These are phyloP conservation scores for Ctenopoma multispine DNA, from an alignment of 2,797 vertebrate species.

Conservation along the genomic window DNA sequence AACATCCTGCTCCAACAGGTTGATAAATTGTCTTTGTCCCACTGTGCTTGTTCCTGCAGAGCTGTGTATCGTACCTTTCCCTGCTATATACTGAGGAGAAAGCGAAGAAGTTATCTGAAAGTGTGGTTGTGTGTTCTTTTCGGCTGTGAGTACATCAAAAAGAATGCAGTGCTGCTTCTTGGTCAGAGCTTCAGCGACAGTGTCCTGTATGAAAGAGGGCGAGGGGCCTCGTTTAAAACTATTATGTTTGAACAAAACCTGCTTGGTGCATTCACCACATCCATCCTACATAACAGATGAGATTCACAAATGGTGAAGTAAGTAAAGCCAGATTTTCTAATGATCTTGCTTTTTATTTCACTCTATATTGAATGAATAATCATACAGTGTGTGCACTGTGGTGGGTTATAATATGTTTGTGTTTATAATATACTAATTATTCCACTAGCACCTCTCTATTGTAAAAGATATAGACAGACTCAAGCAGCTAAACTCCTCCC, in stretches of 20 bases:
- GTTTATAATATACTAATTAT: not conserved
- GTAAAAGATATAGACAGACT: too few relatives aligned
- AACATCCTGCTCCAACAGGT: constrained; percentile 31
- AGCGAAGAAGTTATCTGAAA: constrained; percentile 14
- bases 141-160: constrained; percentile 16
- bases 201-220: not conserved
- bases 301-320: not conserved
- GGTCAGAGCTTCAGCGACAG: constrained; percentile 21
- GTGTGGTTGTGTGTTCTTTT: constrained; percentile 17
- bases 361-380: not conserved
- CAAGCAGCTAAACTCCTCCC: not conserved
- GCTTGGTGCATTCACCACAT: not conserved
- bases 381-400: too few relatives aligned
- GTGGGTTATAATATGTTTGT: not conserved
- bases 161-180: constrained; percentile 32
- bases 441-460: not conserved
- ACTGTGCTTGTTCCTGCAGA: constrained; percentile 33
- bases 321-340: not conserved
- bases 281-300: not conserved
- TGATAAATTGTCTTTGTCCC: constrained; percentile 15
- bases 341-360: not conserved
- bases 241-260: not conserved
- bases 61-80: constrained; percentile 39
- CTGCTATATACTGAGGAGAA: constrained; percentile 7
- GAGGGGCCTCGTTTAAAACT: not conserved